Base-by-base conservation (phyloP, 1,140 invertebrate genomes). In the Sycophaga agraensis region DNA sequence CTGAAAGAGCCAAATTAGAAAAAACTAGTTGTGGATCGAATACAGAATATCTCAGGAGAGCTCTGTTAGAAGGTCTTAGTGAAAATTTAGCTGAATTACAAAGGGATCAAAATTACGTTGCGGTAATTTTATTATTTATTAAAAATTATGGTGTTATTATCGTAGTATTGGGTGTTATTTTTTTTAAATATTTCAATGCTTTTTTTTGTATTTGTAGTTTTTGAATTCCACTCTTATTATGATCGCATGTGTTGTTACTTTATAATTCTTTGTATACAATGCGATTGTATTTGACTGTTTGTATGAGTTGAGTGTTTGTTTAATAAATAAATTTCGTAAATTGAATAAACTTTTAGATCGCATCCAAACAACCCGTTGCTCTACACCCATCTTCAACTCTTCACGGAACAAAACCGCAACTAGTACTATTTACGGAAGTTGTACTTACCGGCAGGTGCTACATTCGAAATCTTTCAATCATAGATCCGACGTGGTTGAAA, bases 11-110 rank as follows among this genome's bases (percentile, higher is more conserved):
- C 28, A 85, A 88, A 63, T 81, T 97, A 63, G 79, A 83, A 26
- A 73, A 87, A 4, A 81, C 84, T 8, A 91, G 89, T 39, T 96
- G 93, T 77, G 91, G 90, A 0, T 81, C 5, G 5, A 11, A 91
- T 58, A 84, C 86, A 40, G 89, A 91, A 68, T 79, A 84, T 73
- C 74, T 96, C 12, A 84, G 92, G 63, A 92, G 89, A 77, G 91
- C 92, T 72, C 73, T 97, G 14, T 74, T 92, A 14, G 84, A 87
- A 53, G 95, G 94, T 14, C 81, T 97, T 14, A 95, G 92, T 72
- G 90, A 91, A 74, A 97, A 97, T 81, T 85, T 93, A 60, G 93
- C 94, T n/a, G 89, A 94, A 79, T 70, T 93, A 7, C 89, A 94
- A 64, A 84, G 82, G 66, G 88, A 91, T 69, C 86, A 88, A 70